Conservation (phyloP, 1,140 invertebrate genomes). For the Nasonia vitripennis region DNA sequence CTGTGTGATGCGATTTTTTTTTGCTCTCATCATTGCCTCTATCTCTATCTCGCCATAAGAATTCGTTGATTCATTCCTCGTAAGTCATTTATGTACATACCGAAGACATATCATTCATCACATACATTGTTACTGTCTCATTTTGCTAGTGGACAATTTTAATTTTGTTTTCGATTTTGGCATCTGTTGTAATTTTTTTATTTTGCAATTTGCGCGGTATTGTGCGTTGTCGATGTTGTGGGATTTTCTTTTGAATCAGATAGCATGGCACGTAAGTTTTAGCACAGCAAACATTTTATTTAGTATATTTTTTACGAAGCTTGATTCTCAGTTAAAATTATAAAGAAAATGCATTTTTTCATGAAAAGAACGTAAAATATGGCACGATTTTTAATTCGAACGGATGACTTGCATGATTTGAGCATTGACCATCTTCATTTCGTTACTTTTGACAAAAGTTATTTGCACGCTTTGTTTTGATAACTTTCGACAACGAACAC, state of each 20-base stretch:
- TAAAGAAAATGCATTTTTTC: not conserved
- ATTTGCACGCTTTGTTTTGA: not conserved
- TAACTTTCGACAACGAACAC: not conserved
- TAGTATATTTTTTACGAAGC: not conserved
- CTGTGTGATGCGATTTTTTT: slow-evolving; percentile 35
- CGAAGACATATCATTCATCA: slow-evolving; percentile 10
- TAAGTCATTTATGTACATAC: slow-evolving; percentile 24
- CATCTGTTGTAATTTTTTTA: not conserved
- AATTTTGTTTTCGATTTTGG: not conserved
- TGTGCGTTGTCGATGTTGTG: not conserved
- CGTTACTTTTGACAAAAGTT: not conserved
- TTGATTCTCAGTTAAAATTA: not conserved
- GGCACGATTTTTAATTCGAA: not conserved
- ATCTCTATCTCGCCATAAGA: not conserved
- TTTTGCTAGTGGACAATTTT: not conserved
- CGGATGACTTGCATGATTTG: not conserved
- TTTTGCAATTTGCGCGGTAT: not conserved
- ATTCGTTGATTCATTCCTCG: not conserved
- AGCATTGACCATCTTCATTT: not conserved
- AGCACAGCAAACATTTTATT: not conserved
- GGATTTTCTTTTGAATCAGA: not conserved
- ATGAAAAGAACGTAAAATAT: not conserved
- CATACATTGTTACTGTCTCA: slow-evolving; percentile 5
- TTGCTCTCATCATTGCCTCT: slow-evolving; percentile 13
- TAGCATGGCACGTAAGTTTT: slow-evolving; percentile 15